Evolutionary conservation across 2,888 invertebrate species (phyloP).

Genomic region (Scaptomyza parva): DNA sequence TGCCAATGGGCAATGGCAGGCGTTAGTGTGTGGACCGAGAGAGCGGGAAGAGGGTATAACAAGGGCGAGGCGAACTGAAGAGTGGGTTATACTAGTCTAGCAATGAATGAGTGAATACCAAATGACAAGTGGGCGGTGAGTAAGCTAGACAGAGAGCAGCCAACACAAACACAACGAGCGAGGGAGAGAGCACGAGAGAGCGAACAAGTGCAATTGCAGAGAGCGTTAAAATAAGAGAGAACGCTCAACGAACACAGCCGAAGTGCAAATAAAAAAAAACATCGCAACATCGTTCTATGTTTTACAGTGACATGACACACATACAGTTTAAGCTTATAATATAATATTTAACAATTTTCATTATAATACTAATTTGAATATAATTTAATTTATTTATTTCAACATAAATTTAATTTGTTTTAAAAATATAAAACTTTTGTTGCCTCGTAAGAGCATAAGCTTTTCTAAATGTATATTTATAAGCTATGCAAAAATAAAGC

Average conservation of each 20-base stretch:
- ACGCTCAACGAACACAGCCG: constrained; percentile 37
- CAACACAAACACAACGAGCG: constrained; percentile 8
- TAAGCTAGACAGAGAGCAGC: constrained; percentile 39
- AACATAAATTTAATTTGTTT: too few relatives aligned
- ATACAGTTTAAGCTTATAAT: too few relatives aligned
- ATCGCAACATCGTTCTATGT: constrained; percentile 53
- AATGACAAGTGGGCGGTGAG: constrained; percentile 74
- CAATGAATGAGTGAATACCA: constrained; percentile 77
- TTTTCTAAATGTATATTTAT: too few relatives aligned
- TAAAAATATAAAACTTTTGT: too few relatives aligned
- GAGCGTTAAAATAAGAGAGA: constrained; percentile 11
- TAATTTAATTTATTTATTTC: too few relatives aligned
- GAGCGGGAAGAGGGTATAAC: background rate
- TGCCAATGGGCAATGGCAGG: constrained; percentile 64
- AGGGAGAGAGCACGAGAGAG: constrained; percentile 16
- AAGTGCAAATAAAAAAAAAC: constrained; percentile 42
- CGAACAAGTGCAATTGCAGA: constrained; percentile 11
- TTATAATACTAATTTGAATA: too few relatives aligned
- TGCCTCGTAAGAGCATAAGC: too few relatives aligned
- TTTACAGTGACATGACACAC: constrained; percentile 35
- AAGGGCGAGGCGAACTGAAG: background rate
- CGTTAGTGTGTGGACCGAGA: constrained; percentile 1
- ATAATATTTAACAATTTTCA: too few relatives aligned
- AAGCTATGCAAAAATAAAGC: too few relatives aligned
- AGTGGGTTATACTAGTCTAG: constrained; percentile 47